phyloP scores from a whole-genome alignment of 2,113 vertebrate genomes.

The Uropsilus gracilis region DNA sequence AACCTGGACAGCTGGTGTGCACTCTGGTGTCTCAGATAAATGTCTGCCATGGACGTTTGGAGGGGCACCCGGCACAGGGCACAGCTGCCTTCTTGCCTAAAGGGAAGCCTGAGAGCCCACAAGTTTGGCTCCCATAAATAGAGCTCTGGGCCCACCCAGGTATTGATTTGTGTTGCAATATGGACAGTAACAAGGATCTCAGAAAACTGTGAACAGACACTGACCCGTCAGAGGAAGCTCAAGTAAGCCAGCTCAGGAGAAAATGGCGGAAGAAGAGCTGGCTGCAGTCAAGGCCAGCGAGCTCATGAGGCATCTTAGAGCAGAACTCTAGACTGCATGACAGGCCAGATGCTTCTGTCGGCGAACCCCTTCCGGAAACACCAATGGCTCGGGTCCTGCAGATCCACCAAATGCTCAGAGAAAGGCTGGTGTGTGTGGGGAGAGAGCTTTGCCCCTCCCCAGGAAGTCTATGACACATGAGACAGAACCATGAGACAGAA shows the following conservation, averaged over 20 bases:
- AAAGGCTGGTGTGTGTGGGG: background rate
- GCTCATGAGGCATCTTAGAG: too few species aligned
- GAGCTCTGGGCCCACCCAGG: background rate
- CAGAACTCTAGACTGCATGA: too few species aligned
- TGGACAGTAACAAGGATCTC: background rate
- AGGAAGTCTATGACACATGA: background rate
- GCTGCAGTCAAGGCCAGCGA: too few species aligned
- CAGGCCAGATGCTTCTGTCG: background rate
- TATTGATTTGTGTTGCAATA: background rate
- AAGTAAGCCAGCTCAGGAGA: background rate
- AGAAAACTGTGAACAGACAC: background rate
- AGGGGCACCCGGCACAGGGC: background rate
- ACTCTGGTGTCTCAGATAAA: background rate
- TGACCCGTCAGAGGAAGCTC: background rate
- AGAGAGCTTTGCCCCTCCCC: too few species aligned
- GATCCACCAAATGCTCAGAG: too few species aligned
- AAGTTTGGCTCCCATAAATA: background rate
- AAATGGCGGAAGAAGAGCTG: background rate
- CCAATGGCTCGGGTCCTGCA: too few species aligned
- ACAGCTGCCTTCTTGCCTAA: background rate
- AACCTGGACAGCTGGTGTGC: background rate
- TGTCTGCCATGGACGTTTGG: background rate
- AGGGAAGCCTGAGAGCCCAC: background rate
- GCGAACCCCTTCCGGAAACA: background rate
- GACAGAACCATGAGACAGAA: background rate